Conservation (phyloP, 2,888 invertebrate species). For the Epistrophe eligans region DNA sequence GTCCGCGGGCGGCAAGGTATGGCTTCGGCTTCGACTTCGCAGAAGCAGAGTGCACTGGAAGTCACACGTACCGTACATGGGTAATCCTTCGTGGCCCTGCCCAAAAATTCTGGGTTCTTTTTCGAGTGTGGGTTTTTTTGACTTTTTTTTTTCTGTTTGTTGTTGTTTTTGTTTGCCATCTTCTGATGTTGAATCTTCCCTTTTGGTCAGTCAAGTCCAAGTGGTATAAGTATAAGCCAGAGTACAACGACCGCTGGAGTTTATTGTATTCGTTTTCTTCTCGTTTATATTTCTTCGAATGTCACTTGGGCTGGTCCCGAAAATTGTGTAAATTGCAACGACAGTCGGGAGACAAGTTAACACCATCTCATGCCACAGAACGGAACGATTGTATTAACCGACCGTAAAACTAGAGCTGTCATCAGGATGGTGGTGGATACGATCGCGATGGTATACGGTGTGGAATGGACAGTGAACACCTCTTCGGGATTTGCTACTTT, state of each 20-base stretch:
- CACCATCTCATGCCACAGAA: constrained; percentile 70
- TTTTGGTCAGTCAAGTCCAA: constrained; percentile 33
- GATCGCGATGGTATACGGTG: not conserved
- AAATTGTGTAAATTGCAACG: constrained; percentile 72
- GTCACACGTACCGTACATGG: constrained; percentile 75
- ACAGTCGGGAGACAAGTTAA: constrained; percentile 75
- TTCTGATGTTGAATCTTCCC: constrained; percentile 41
- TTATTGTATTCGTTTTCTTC: constrained; percentile 63
- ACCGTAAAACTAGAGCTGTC: constrained; percentile 76
- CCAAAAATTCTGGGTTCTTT: constrained; percentile 68
- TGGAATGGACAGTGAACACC: not conserved
- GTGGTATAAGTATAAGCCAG: not conserved
- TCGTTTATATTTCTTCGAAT: constrained; percentile 60
- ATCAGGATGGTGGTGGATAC: constrained; percentile 30
- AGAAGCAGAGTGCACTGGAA: constrained; percentile 74
- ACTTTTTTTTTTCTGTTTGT: constrained; percentile 3
- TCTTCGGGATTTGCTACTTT: constrained; percentile 52
- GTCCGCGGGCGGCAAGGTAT: constrained; percentile 46
- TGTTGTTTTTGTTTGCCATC: constrained; percentile 14
- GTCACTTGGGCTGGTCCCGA: constrained; percentile 66
- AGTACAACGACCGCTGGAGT: constrained; percentile 71
- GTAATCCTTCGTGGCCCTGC: constrained; percentile 74
- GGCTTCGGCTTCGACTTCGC: constrained; percentile 45
- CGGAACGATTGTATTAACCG: constrained; percentile 74
- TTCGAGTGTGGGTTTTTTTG: constrained; percentile 69